Evolutionary conservation across 2,113 vertebrate genomes (phyloP).

Genomic region (Galbula dea): DNA sequence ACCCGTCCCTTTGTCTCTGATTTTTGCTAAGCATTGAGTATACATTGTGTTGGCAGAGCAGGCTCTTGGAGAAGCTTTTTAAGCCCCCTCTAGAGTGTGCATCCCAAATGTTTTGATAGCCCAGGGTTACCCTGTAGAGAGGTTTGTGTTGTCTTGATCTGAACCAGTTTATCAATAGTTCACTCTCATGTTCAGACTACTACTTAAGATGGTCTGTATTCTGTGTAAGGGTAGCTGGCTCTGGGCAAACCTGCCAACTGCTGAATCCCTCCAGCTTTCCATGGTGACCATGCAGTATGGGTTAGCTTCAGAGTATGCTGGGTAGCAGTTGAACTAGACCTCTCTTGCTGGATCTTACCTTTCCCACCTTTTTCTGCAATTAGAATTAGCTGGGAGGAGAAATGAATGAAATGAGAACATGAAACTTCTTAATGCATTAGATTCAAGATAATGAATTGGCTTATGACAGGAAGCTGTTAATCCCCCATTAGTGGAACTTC

Average conservation of each 20-base stretch:
- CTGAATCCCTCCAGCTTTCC: neutral
- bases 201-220: neutral
- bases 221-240: neutral
- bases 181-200: neutral
- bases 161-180: neutral
- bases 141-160: neutral
- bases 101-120: neutral
- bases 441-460: neutral
- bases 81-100: neutral
- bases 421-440: neutral
- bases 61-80: neutral
- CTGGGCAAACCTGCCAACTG: neutral
- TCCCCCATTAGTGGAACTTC: neutral
- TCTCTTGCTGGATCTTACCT: neutral
- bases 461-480: conserved; percentile 2
- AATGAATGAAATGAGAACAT: neutral
- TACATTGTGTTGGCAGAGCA: neutral
- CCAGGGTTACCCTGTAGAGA: neutral
- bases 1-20: neutral
- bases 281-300: rapidly evolving
- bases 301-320: neutral
- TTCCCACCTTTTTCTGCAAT: neutral
- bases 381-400: neutral
- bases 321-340: neutral
- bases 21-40: neutral